Base-by-base conservation (phyloP, 2,888 invertebrate genomes). In the Pristionchus mayeri region DNA sequence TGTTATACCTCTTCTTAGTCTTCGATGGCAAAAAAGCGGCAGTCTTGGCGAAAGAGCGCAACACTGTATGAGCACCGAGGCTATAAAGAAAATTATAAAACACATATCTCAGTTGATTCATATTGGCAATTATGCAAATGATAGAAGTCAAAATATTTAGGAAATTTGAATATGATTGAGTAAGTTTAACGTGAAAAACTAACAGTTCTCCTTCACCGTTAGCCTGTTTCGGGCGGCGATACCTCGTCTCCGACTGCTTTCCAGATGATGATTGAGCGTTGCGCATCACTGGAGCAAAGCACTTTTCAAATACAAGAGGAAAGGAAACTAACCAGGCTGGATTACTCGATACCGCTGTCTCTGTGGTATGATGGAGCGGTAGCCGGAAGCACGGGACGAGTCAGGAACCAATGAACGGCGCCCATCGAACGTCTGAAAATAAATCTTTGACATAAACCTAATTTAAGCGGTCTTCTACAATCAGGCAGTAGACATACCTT, bases 311-410 rank as follows among this genome's bases (percentile, higher is more conserved):
- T n/a, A n/a, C n/a, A n/a, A n/a, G n/a, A n/a, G n/a, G n/a, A n/a
- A n/a, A n/a, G n/a, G n/a, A n/a, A n/a, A n/a, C n/a, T 3, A 9
- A 82, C 81, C 81, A 52, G 81, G 81, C 21, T 82, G 81, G 30
- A 82, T 82, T 18, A 82, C 81, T n/a, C 81, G 81, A 82, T 82
- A 82, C 7, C 81, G 60, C 30, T 82, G 81, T 63, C 81, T 34
- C 16, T 27, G 63, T 1, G 18, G 18, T 3, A 57, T 48, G 27
- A 44, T n/a, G 11, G 81, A 63, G 11, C 81, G 81, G n/a, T 63
- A 44, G 11, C 81, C 81, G 11, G 81, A 82, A 27, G 81, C 81
- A 27, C 81, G 60, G 27, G 81, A 82, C 18, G 63, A 48, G 34
- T 82, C 71, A 44, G 71, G 37, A 18, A 63, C 48, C n/a, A 63